These are phyloP conservation scores for Benitochromis conjunctus DNA, from an alignment of 2,113 vertebrate genomes.

Conservation along the genomic window DNA sequence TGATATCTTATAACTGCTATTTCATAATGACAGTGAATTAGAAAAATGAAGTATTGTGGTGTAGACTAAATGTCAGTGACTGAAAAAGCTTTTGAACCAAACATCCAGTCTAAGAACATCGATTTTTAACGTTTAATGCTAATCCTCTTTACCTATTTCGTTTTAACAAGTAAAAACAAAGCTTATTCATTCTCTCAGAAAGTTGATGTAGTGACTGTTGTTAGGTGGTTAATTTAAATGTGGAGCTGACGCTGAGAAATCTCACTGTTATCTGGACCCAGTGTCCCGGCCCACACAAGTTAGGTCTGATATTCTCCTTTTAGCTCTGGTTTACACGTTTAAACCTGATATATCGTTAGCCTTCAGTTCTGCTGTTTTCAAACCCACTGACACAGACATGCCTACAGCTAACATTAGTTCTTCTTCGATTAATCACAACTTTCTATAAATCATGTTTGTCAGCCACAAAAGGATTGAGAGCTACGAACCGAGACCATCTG, in stretches of 20 bases:
- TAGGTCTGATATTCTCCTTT: not conserved
- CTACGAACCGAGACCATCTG: not conserved
- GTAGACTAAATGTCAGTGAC: not conserved
- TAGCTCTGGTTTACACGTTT: not conserved
- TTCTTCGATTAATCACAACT: not conserved
- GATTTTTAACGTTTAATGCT: not conserved
- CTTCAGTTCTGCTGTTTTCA: not conserved
- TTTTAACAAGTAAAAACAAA: not conserved
- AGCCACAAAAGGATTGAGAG: not conserved
- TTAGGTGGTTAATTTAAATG: not conserved
- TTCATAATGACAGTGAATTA: not conserved
- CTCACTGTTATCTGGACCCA: not conserved
- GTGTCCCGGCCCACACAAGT: rapidly evolving
- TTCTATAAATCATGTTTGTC: not conserved
- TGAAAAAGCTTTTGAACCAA: not conserved
- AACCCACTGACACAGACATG: not conserved
- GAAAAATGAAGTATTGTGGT: not conserved
- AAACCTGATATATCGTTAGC: not conserved
- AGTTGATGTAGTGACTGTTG: too few relatives aligned
- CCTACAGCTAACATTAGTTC: not conserved
- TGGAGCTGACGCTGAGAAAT: too few relatives aligned
- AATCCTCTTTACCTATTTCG: not conserved
- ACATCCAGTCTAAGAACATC: not conserved
- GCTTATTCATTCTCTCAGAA: not conserved
- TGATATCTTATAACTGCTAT: not conserved